Evolutionary conservation across 2,888 invertebrate species (phyloP).

Genomic region (Drosophila barbarae): DNA sequence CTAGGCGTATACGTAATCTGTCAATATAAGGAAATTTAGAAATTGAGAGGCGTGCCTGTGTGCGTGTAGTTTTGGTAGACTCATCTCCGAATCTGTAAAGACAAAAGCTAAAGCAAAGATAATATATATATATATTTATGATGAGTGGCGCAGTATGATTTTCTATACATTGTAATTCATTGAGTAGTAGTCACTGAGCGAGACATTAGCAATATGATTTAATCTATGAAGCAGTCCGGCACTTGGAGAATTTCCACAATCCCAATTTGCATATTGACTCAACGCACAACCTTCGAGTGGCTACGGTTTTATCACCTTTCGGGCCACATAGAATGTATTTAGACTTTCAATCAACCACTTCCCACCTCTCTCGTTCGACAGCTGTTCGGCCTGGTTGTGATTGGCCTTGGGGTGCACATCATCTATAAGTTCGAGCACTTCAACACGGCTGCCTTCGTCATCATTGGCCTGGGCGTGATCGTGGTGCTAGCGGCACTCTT

Average conservation of each 20-base stretch:
- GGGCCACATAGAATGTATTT: constrained; percentile 16
- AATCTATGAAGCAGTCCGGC: not conserved
- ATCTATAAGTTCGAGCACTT: constrained; percentile 68
- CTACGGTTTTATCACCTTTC: constrained; percentile 25
- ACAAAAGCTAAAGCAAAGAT: no score
- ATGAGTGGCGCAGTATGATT: no score
- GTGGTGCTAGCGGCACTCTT: constrained; percentile 61
- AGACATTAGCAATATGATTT: not conserved
- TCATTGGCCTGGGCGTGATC: constrained; percentile 62
- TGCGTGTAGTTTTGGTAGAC: no score
- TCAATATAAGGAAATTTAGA: no score
- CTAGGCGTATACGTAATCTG: not conserved
- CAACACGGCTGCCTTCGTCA: constrained; percentile 62
- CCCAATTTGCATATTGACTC: constrained; percentile 41
- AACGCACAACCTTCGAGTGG: constrained; percentile 12
- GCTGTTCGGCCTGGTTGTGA: constrained; percentile 64
- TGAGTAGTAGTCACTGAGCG: not conserved
- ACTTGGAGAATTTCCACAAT: constrained; percentile 11
- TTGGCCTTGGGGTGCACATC: constrained; percentile 63
- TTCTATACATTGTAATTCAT: not conserved
- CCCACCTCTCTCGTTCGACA: constrained; percentile 36
- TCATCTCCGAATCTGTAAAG: no score
- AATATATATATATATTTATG: no score
- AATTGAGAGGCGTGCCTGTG: no score
- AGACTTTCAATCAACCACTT: constrained; percentile 22